Conservation (phyloP, 2,888 invertebrate genomes). For the Nomada goodeniana region DNA sequence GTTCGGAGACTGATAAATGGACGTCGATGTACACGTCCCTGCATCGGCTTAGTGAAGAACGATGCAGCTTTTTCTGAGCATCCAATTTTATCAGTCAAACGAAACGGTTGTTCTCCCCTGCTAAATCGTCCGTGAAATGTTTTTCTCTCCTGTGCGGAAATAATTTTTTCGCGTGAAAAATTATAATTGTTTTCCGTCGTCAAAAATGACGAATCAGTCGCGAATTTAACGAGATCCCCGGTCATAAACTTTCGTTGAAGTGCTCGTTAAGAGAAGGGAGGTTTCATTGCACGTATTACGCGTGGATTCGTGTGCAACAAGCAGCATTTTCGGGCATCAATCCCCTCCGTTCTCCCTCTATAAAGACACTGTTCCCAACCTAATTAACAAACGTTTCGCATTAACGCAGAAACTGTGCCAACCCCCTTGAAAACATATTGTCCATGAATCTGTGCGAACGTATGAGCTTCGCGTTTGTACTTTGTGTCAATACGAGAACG, state of each 20-base stretch:
- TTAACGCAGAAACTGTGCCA: slow-evolving; percentile 15
- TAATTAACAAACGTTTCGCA: slow-evolving; percentile 44
- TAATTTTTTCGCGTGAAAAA: background rate
- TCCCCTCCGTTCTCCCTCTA: background rate
- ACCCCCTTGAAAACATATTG: background rate
- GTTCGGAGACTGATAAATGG: slow-evolving; percentile 64
- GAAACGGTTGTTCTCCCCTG: background rate
- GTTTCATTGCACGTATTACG: slow-evolving; percentile 60
- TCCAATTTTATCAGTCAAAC: slow-evolving; percentile 7
- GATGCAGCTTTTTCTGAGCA: slow-evolving; percentile 29
- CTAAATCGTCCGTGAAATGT: background rate
- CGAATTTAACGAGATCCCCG: slow-evolving; percentile 43
- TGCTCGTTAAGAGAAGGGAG: slow-evolving; percentile 52
- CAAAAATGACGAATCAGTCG: slow-evolving; percentile 33
- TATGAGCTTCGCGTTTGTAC: background rate
- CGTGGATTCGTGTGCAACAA: slow-evolving; percentile 43
- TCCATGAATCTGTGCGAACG: background rate
- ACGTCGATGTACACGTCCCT: slow-evolving; percentile 38
- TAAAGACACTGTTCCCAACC: slow-evolving; percentile 9
- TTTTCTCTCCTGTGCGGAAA: background rate
- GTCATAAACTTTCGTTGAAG: slow-evolving; percentile 52
- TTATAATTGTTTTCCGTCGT: background rate
- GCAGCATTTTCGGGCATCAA: slow-evolving; percentile 13
- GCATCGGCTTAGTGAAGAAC: slow-evolving; percentile 43
- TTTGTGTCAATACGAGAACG: background rate